Evolutionary conservation across 2,797 vertebrate genomes (phyloP).

Genomic region (Cuculus canorus): DNA sequence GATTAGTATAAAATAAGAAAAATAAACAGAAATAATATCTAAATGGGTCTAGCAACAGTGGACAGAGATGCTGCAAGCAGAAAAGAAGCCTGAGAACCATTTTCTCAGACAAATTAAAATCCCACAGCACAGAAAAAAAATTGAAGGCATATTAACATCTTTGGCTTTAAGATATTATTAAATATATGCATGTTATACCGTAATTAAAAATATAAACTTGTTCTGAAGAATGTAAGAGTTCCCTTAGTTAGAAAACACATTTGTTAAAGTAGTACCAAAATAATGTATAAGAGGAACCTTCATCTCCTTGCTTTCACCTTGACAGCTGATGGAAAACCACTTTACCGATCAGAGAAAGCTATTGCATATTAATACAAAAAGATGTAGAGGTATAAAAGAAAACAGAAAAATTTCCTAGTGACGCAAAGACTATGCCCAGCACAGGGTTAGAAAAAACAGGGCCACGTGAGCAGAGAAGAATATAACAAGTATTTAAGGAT

Average conservation of each 20-base stretch:
- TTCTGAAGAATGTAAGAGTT: neutral
- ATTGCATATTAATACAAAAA: neutral
- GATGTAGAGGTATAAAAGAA: neutral
- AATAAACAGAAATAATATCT: neutral
- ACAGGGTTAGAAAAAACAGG: neutral
- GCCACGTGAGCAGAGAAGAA: neutral
- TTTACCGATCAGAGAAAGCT: neutral
- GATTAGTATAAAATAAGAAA: neutral
- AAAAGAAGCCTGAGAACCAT: neutral
- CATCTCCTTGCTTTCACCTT: slow-evolving; percentile 9
- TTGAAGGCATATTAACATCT: slow-evolving; percentile 3
- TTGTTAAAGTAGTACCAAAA: slow-evolving; percentile 20
- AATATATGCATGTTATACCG: slow-evolving; percentile 45
- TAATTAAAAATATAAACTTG: slow-evolving; percentile 20
- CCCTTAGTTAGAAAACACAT: slow-evolving; percentile 25
- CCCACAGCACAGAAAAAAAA: neutral
- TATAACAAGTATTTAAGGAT: neutral
- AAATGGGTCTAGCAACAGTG: neutral
- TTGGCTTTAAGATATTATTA: slow-evolving; percentile 29
- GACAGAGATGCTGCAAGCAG: neutral
- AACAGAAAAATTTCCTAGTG: neutral
- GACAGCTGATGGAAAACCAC: neutral
- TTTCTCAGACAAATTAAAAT: slow-evolving; percentile 13
- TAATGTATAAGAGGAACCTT: neutral
- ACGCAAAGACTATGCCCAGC: neutral